Evolutionary conservation across 2,888 invertebrate genomes (phyloP), one percentile per base, ranked within the genome.

Genomic region (Eustalomyia histrio): DNA sequence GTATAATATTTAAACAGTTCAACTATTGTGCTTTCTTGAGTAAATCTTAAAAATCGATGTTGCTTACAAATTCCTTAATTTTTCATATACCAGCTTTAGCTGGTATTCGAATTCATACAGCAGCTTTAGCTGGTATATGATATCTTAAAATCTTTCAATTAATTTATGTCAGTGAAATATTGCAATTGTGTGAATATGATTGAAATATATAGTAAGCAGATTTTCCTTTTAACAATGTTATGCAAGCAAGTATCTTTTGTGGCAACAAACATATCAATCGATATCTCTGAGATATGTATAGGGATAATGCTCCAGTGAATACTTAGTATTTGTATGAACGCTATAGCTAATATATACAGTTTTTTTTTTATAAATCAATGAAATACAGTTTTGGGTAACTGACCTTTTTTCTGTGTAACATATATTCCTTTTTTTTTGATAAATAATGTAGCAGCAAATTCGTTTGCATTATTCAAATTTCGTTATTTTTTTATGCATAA

Each of bases 241-340:
- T n/a, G n/a, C n/a, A n/a, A n/a, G n/a, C 72, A 61, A 67, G n/a
- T 24, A n/a, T 18, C 47, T 0, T 78, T 78, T 65, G 58, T 29
- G 72, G n/a, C 35, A 78, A 52, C 24, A 74, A 52, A 29, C 50
- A 81, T 68, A 65, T 72, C 78, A 78, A 78, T 74, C 81, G 74
- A 78, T 75, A 75, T 75, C 75, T 81, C 78, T 75, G 71, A 78
- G 75, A 71, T 47, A 39, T 61, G 43, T 47, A 39, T 57, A 52
- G 29, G 18, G 29, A 74, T 21, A 65, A 57, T 50, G 43, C 76
- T 58, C 68, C 12, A 24, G 73, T 21, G 39, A 2, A 47, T 47
- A n/a, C 12, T 12, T 12, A 10, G 68, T 17, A 73, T 71, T 71
- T 65, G 35, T 14, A 53, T 65, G 29, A 29, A 7, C 29, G 3